Evolutionary conservation across 2,797 vertebrate genomes (phyloP), one percentile per base, ranked within the genome.

Genomic region (Hirundo rustica): DNA sequence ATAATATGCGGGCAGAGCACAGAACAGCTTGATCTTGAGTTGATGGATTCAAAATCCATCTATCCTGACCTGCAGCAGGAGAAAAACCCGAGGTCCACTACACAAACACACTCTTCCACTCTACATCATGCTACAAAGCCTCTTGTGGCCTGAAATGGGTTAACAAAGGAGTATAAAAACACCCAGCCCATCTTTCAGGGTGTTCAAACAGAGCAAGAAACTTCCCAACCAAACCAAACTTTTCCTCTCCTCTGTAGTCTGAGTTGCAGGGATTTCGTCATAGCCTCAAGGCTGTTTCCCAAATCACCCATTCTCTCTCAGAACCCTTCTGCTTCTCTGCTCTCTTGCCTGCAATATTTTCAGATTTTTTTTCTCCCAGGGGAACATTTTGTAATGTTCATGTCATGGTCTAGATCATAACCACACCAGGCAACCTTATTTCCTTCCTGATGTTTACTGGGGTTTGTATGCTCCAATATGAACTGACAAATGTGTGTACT

Each of bases 401-500:
- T 92, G 91, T 82, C 85, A 92, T 86, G 75, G 91, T 88, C 67
- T 61, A 76, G 76, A 91, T 94, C 90, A 88, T 88, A 95, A 85
- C 93, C 85, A 82, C 95, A 90, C 80, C 77, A 95, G 82, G 85
- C 90, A 88, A 88, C 67, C 77, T 84, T 77, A 66, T 95, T 95
- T 94, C 88, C 83, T 94, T 80, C 71, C 85, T 87, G 72, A 78
- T 82, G 60, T 90, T 95, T 96, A 73, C 74, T 74, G 84, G 50
- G 70, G 57, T 94, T 91, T 88, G 48, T 90, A 5, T 92, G 90
- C 87, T 97, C 29, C 80, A 92, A 1, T 66, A 88, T 94, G 93
- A 96, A 87, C 85, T 92, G 91, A 88, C 94, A 95, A 96, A 95
- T 89, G 65, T 89, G 92, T 89, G 72, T 86, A 61, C 88, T 92